These are phyloP conservation scores for Seira sanloemensis DNA, from an alignment of 2,888 invertebrate genomes.

Conservation along the genomic window DNA sequence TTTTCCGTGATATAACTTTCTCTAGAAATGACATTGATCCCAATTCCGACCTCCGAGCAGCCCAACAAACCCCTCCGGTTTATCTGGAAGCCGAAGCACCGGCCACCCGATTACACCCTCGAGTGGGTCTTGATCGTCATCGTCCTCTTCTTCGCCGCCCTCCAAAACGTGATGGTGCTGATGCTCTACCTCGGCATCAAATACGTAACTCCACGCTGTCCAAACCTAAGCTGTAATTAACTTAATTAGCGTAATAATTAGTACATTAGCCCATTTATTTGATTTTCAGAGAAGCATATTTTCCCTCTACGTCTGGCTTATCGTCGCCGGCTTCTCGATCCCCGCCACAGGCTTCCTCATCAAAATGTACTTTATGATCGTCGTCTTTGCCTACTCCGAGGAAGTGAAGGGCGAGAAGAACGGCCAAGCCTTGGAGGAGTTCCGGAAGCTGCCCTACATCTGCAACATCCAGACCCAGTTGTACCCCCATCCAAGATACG, in stretches of 20 bases:
- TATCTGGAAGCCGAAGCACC: background rate
- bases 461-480: conserved; percentile 38
- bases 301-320: conserved; percentile 32
- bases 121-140: background rate
- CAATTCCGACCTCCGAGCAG: too few species aligned
- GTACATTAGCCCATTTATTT: too few species aligned
- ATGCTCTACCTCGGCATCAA: too few species aligned
- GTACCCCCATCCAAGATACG: conserved; percentile 27
- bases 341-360: conserved; percentile 16
- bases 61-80: too few species aligned
- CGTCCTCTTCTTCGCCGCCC: background rate
- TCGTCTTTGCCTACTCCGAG: conserved; percentile 38
- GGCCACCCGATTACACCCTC: background rate
- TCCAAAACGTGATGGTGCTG: conserved; percentile 31
- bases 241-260: too few species aligned
- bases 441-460: conserved; percentile 36
- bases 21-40: too few species aligned
- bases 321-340: conserved; percentile 1
- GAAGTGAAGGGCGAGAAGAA: conserved; percentile 28
- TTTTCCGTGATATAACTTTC: too few species aligned
- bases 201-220: too few species aligned
- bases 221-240: too few species aligned
- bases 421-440: conserved; percentile 27
- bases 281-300: conserved; percentile 18
- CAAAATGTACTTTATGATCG: conserved; percentile 49